A percentile compares a stretch with the other conserved stretches of the same genome.
These are phyloP conservation scores for Drosophila barbarae DNA, from an alignment of 2,888 invertebrate genomes.

Conservation along the genomic window DNA sequence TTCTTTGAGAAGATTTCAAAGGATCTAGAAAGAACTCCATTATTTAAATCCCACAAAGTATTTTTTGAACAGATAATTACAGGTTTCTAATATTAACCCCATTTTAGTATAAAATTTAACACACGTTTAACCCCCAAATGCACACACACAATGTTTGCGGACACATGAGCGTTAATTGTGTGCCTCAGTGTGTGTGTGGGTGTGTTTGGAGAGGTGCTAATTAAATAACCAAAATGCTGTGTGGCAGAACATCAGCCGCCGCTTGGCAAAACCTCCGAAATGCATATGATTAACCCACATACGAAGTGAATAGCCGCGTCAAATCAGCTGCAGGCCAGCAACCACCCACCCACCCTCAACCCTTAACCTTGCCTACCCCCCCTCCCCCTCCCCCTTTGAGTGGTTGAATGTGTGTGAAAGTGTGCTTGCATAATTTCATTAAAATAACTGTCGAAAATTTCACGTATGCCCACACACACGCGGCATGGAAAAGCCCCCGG, in stretches of 20 bases:
- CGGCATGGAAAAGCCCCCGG: conserved; percentile 11
- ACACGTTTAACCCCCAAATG: conserved; percentile 1
- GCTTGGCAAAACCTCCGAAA: conserved; percentile 29
- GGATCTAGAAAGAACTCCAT: background rate
- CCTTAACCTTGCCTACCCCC: background rate
- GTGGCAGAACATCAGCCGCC: conserved; percentile 27
- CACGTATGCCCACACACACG: conserved; percentile 49
- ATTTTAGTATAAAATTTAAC: conserved; percentile 2
- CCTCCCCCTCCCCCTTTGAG: conserved; percentile 1
- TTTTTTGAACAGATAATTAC: background rate
- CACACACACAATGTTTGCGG: conserved; percentile 17
- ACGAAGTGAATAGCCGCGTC: conserved; percentile 15
- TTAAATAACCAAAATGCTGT: conserved; percentile 60
- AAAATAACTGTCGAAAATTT: conserved; percentile 75
- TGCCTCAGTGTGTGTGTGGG: background rate
- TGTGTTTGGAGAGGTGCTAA: conserved; percentile 44
- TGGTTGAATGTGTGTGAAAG: conserved; percentile 60
- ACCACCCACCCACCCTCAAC: background rate
- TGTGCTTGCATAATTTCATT: conserved; percentile 75
- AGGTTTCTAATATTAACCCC: background rate
- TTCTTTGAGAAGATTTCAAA: background rate
- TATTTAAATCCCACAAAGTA: background rate
- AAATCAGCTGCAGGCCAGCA: conserved; percentile 22
- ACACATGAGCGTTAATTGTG: conserved; percentile 25
- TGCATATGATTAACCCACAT: conserved; percentile 69